Evolutionary conservation across 1,140 invertebrate species (phyloP), one percentile per base, ranked within the genome.

Genomic region (Achatina immaculata): DNA sequence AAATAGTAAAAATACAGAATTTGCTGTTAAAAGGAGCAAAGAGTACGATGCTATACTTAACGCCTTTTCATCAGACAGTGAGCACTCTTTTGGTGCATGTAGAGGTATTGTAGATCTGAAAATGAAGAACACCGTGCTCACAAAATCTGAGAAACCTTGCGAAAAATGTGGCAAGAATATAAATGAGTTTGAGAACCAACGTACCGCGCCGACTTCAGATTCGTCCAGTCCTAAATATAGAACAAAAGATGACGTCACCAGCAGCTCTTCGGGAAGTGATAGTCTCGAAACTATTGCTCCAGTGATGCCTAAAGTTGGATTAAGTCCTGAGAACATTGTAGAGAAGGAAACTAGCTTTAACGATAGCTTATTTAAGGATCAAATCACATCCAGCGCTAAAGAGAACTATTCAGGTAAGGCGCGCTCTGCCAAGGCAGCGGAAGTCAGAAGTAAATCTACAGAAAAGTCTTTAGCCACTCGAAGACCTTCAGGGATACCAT

Each of bases 401-500:
- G 62, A 65, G 36, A 19, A 43, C 68, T 3, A 24, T 7, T 2
- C 4, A 9, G 11, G 38, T 24, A 2, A 16, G 68, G 21, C 4
- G 1, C 19, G 31, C 36, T 28, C 2, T 3, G 11, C n/a, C 2
- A 21, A 3, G 43, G 28, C 45, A 3, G 4, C 31, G n/a, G 40
- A n/a, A 48, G n/a, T 28, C 1, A 24, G 51, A 51, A 9, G 11
- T 36, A 19, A 43, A 11, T 28, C 51, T 4, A 43, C 65, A 0
- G 40, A 38, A 0, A 62, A 42, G 7, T 78, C 36, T 21, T 66
- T 84, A 34, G 78, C 83, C 3, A 45, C 45, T 11, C 42, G 83
- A 9, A 74, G 83, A 42, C 83, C 83, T 19, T 82, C 83, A 0
- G 83, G 83, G 0, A 51, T 84, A 34, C 83, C 83, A 0, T 58